Evolutionary conservation across 2,113 vertebrate species (phyloP).

Genomic region (Sphaerodactylus townsendi): DNA sequence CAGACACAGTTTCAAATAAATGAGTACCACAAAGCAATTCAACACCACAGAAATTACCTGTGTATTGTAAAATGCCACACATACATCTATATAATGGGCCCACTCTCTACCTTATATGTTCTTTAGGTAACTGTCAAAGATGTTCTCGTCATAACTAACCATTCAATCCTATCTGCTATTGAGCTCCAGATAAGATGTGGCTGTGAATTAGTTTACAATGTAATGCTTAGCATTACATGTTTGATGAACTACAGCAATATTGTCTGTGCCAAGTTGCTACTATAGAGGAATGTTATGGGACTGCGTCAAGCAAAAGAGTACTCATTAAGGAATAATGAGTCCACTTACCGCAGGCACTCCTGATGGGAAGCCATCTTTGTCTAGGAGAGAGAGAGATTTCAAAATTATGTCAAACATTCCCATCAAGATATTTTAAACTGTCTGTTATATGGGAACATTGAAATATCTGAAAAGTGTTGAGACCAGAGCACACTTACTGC

Average conservation of each 20-base stretch:
- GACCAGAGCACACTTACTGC: too few relatives aligned
- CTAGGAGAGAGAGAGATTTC: conserved; percentile 72
- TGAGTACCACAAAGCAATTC: too few relatives aligned
- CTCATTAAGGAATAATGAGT: conserved; percentile 13
- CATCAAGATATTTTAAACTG: neutral
- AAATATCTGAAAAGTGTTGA: neutral
- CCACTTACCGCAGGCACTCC: conserved; percentile 88
- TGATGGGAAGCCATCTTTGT: conserved; percentile 92
- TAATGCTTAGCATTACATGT: neutral
- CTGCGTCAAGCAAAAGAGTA: neutral
- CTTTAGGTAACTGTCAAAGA: neutral
- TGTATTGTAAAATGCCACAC: too few relatives aligned
- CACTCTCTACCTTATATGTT: neutral
- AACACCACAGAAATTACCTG: too few relatives aligned
- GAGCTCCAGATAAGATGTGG: neutral
- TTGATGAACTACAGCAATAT: neutral
- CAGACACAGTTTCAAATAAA: too few relatives aligned
- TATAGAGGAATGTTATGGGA: neutral
- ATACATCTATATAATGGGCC: neutral
- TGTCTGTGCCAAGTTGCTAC: neutral
- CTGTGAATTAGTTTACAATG: neutral
- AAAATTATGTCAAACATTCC: neutral
- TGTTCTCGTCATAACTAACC: neutral
- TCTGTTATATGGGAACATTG: neutral
- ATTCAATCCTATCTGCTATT: neutral